Percentiles rank a stretch among this genome's conserved stretches.
Conservation (phyloP, 2,888 invertebrate species). For the Sisyra nigra region DNA sequence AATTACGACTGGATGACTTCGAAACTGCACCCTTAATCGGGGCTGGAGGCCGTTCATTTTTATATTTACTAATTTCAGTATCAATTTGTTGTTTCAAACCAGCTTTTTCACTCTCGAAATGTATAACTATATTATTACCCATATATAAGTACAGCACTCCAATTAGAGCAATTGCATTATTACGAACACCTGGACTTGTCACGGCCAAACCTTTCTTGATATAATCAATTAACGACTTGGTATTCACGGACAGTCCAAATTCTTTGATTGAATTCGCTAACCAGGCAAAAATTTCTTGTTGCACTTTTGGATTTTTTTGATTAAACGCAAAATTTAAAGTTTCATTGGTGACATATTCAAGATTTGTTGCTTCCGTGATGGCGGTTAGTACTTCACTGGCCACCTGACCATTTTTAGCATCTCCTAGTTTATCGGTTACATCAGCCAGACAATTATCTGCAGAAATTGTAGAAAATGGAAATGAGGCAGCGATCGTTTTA, state of each 20-base stretch:
- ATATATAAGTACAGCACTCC: slow-evolving; percentile 70
- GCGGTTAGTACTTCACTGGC: slow-evolving; percentile 56
- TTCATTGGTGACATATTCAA: slow-evolving; percentile 58
- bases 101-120: slow-evolving; percentile 78
- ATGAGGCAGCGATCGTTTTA: slow-evolving; percentile 60
- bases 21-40: slow-evolving; percentile 42
- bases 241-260: slow-evolving; percentile 67
- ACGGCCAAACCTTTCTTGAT: slow-evolving; percentile 72
- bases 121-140: slow-evolving; percentile 55
- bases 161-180: slow-evolving; percentile 54
- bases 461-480: slow-evolving; percentile 50
- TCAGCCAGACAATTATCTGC: slow-evolving; percentile 64
- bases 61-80: slow-evolving; percentile 68
- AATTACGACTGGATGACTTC: slow-evolving; percentile 37
- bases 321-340: slow-evolving; percentile 58
- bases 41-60: slow-evolving; percentile 58
- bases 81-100: slow-evolving; percentile 71
- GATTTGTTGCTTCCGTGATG: slow-evolving; percentile 60
- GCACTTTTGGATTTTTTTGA: slow-evolving; percentile 85
- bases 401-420: slow-evolving; percentile 55
- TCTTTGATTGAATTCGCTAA: slow-evolving; percentile 61
- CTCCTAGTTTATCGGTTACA: slow-evolving; percentile 70
- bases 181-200: slow-evolving; percentile 71
- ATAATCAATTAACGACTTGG: slow-evolving; percentile 56
- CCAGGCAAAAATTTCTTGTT: slow-evolving; percentile 74